A percentile compares a stretch with the other conserved stretches of the same genome.
phyloP scores from a whole-genome alignment of 2,888 invertebrate genomes.

The Eucriotettix oculatus region DNA sequence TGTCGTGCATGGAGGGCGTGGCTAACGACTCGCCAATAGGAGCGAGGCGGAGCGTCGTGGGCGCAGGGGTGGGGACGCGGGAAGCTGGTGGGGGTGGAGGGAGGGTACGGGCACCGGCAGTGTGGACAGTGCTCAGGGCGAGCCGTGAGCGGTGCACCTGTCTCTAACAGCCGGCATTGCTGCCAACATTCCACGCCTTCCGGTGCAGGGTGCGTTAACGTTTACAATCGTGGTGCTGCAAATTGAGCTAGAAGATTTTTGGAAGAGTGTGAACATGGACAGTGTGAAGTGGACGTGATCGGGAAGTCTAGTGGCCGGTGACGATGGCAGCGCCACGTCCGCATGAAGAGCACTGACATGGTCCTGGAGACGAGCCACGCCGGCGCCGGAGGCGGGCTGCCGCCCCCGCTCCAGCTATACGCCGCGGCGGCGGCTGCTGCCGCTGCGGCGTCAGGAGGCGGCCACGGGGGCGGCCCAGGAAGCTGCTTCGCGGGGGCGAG shows the following conservation, averaged over 20 bases:
- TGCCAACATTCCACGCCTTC: neutral
- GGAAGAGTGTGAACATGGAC: neutral
- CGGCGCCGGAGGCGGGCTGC: slow-evolving; percentile 31
- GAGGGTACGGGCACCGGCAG: too few relatives aligned
- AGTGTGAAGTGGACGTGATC: neutral
- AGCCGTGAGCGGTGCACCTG: neutral
- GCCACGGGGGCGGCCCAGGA: slow-evolving; percentile 15
- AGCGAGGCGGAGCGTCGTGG: neutral
- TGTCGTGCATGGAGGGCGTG: too few relatives aligned
- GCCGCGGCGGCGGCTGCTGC: slow-evolving; percentile 46
- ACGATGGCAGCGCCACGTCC: neutral
- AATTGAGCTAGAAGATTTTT: too few relatives aligned
- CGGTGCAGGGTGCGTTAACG: neutral
- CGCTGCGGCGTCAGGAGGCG: slow-evolving; percentile 22
- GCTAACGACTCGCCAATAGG: too few relatives aligned
- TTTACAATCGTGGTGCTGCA: too few relatives aligned
- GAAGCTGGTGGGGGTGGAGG: too few relatives aligned
- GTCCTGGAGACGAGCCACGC: slow-evolving; percentile 34
- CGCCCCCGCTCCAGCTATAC: slow-evolving; percentile 52
- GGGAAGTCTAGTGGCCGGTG: neutral
- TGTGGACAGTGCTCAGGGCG: neutral
- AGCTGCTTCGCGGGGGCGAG: slow-evolving; percentile 17
- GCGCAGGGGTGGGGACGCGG: neutral
- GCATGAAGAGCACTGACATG: slow-evolving; percentile 26
- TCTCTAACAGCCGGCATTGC: neutral